phyloP scores from a whole-genome alignment of 2,797 vertebrate genomes.

The Rhyacichthys aspro region DNA sequence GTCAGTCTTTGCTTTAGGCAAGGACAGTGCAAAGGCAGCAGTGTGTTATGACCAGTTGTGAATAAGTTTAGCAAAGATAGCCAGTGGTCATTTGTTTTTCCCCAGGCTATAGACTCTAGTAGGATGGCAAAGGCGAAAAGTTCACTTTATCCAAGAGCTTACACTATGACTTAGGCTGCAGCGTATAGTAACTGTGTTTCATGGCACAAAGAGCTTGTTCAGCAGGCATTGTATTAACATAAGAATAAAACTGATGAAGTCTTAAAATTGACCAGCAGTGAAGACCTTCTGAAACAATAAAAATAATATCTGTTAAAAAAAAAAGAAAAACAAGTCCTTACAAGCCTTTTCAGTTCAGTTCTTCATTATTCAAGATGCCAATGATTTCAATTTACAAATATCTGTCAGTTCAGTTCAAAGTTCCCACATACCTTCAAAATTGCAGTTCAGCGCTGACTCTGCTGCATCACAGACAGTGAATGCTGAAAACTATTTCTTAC shows the following conservation, averaged over 20 bases:
- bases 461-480: background rate
- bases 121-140: conserved; percentile 16
- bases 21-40: conserved; percentile 34
- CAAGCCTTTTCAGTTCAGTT: no score
- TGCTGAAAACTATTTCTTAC: conserved; percentile 6
- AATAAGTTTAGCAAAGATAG: conserved; percentile 33
- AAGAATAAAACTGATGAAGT: background rate
- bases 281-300: no score
- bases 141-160: conserved; percentile 18
- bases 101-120: conserved; percentile 30
- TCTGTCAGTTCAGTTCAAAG: no score
- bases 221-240: background rate
- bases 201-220: background rate
- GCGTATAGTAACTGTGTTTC: background rate
- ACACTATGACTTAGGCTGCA: background rate
- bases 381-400: no score
- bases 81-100: conserved; percentile 34
- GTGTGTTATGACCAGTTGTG: conserved; percentile 29
- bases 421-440: no score
- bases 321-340: no score
- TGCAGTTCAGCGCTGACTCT: no score
- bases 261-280: no score
- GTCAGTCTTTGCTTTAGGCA: conserved; percentile 37
- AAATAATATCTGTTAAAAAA: no score
- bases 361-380: no score